Conservation (phyloP, 2,797 vertebrate species). For the Taeniopygia guttata region DNA sequence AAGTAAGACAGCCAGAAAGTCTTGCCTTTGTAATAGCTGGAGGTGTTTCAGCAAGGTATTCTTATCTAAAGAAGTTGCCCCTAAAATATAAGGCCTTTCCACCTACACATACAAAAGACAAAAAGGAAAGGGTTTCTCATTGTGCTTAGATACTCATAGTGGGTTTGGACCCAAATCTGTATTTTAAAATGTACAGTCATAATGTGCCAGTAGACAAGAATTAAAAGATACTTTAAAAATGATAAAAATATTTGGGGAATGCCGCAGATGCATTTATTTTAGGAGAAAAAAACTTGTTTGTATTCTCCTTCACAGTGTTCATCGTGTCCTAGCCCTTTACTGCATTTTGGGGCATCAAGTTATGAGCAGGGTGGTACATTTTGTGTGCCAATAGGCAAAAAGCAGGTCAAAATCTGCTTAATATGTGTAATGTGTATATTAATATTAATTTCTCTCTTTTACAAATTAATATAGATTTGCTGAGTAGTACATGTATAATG, state of each 20-base stretch:
- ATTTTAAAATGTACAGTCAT: not conserved
- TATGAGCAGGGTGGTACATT: constrained; percentile 2
- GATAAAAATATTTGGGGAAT: not conserved
- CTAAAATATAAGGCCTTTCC: not conserved
- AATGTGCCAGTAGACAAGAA: not conserved
- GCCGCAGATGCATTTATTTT: not conserved
- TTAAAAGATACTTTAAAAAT: not conserved
- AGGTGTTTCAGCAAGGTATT: not conserved
- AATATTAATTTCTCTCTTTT: constrained; percentile 62
- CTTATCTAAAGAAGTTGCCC: not conserved
- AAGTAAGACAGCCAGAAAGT: not conserved
- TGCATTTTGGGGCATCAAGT: not conserved
- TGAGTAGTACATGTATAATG: constrained; percentile 53
- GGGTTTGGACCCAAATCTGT: not conserved
- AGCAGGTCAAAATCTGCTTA: constrained; percentile 29
- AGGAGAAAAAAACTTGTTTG: not conserved
- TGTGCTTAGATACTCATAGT: not conserved
- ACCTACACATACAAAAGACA: not conserved
- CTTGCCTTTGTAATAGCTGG: not conserved
- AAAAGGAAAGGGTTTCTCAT: not conserved
- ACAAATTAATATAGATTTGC: constrained; percentile 68
- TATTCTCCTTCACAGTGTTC: not conserved
- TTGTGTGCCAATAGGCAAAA: constrained; percentile 39
- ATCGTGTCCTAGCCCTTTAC: not conserved
- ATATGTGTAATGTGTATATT: constrained; percentile 41